Conservation (phyloP, 1,140 invertebrate genomes). For the Brachionus koreanus region DNA sequence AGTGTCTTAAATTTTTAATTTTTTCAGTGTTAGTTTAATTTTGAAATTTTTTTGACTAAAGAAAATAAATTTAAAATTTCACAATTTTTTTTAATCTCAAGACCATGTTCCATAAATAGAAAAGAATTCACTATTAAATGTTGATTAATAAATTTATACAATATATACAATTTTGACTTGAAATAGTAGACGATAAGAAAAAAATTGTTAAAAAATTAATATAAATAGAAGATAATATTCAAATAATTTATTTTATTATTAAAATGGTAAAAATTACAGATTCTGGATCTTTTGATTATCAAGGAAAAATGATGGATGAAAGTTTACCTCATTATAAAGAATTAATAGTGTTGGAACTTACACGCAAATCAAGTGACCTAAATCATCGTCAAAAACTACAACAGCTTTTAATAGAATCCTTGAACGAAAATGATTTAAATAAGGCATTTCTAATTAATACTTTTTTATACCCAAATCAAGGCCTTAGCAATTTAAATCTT, state of each 20-base stretch:
- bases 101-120: neutral
- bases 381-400: conserved; percentile 5
- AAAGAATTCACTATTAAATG: neutral
- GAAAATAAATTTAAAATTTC: neutral
- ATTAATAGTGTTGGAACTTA: neutral
- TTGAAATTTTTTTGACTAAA: neutral
- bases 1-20: too few relatives aligned
- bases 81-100: neutral
- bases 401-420: neutral
- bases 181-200: neutral
- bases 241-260: neutral
- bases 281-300: neutral
- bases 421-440: conserved; percentile 15
- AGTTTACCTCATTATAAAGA: conserved; percentile 12
- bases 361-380: conserved; percentile 1
- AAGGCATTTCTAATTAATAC: conserved; percentile 3
- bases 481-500: neutral
- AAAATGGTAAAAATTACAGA: conserved; percentile 10
- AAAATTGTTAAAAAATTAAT: neutral
- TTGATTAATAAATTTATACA: neutral
- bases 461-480: neutral
- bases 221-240: neutral
- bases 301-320: neutral
- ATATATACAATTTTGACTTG: neutral
- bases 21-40: too few relatives aligned